Base-by-base conservation (phyloP, 2,888 invertebrate species). In the Lasiommata megera region DNA sequence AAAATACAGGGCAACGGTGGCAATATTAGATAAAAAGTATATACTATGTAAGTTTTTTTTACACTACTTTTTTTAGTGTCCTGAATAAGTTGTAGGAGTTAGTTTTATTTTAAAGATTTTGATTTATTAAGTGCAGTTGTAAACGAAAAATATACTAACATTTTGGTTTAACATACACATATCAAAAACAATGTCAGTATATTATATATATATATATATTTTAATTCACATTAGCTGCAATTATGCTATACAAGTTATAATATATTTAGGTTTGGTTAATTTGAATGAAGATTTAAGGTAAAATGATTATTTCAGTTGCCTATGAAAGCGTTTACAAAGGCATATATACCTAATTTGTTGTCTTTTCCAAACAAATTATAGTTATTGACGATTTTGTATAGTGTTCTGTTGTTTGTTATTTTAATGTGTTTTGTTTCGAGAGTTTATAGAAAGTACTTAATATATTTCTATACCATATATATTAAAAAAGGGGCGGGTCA, bases 1-100 rank as follows among this genome's bases (percentile, higher is more conserved):
- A 65, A n/a, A 55, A 67, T 72, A 80, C 79, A 79, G 80, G 83
- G 83, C 78, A 69, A 60, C 68, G 71, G 78, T 79, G 77, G 84
- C 84, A 85, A 85, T 85, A 85, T 72, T 84, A 84, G 82, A 57
- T 59, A 51, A 59, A 66, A 67, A 56, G 60, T 3, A 1, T 53
- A 61, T 52, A 43, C 43, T 48, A 43, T 64, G 31, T 62, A 51
- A 38, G 28, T 18, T 51, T 11, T 17, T 38, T n/a, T 54, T 40
- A 38, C 6, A 38, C 41, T 34, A 34, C 31, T 28, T 23, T 40
- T 51, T 28, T n/a, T 17, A 50, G 29, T 28, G 14, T 28, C 11
- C 11, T 51, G 18, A 48, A 7, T n/a, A 11, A 18, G 17, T 36
- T 36, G n/a, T 18, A 48, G 17, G 34, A n/a, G 18, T 44, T 16